phyloP scores from a whole-genome alignment of 2,113 vertebrate genomes.

The Entomyzon cyanotis region DNA sequence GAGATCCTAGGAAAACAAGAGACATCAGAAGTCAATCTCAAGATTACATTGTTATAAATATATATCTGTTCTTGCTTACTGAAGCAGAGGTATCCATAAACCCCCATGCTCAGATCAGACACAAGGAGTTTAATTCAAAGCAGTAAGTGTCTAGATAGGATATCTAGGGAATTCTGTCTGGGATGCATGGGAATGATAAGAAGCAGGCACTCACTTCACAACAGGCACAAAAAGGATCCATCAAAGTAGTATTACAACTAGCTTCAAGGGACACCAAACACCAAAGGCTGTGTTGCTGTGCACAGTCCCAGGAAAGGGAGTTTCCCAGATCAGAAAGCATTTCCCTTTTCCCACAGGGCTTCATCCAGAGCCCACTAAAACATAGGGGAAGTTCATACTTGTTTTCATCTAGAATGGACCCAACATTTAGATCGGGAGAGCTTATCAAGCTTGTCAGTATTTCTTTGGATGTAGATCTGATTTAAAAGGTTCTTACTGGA shows the following conservation, averaged over 20 bases:
- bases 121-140: neutral
- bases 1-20: neutral
- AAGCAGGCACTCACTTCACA: neutral
- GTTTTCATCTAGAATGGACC: neutral
- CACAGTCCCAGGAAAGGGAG: neutral
- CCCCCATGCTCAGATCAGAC: neutral
- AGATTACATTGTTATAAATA: neutral
- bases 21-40: neutral
- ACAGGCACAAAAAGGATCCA: neutral
- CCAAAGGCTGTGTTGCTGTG: neutral
- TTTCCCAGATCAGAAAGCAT: neutral
- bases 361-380: neutral
- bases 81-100: neutral
- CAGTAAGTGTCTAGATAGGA: neutral
- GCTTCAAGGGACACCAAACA: neutral
- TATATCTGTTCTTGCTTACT: neutral
- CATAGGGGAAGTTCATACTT: neutral
- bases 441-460: neutral
- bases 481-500: neutral
- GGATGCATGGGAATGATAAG: neutral
- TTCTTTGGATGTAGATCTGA: neutral
- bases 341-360: neutral
- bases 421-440: neutral
- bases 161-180: neutral
- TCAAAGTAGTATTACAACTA: neutral